Conservation (phyloP, 2,888 invertebrate genomes). For the Caenorhabditis auriculariae region DNA sequence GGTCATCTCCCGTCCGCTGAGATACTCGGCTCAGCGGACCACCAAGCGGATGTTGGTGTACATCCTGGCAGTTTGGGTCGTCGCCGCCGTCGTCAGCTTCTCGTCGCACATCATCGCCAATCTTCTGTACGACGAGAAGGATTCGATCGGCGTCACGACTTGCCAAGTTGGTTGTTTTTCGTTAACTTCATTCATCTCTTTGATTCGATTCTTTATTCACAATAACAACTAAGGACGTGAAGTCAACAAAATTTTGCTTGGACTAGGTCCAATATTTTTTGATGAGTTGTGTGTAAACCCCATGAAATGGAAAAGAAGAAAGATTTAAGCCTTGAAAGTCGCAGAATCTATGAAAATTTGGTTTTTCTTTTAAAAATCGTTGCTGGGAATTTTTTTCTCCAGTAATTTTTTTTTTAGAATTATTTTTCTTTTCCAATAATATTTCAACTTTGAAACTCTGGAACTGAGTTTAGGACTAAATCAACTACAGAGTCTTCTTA, state of each 20-base stretch:
- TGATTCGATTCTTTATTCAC: not conserved
- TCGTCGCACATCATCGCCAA: conserved; percentile 80
- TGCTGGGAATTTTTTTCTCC: not conserved
- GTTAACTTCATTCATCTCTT: not conserved
- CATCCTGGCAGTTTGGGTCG: conserved; percentile 87
- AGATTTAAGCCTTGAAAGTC: not conserved
- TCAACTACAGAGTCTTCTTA: too few relatives aligned
- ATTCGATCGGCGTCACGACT: conserved; percentile 17
- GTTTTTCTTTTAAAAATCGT: not conserved
- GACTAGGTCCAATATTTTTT: not conserved
- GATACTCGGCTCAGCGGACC: conserved; percentile 70
- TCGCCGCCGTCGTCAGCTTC: conserved; percentile 87
- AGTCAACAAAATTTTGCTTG: not conserved
- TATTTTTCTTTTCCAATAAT: too few relatives aligned
- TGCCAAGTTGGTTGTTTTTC: conserved; percentile 31
- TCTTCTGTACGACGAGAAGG: conserved; percentile 31
- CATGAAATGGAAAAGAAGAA: too few relatives aligned
- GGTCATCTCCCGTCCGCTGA: conserved; percentile 40
- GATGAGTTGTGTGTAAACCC: too few relatives aligned
- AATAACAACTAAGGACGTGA: not conserved
- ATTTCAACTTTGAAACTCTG: too few relatives aligned
- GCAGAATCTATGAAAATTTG: not conserved
- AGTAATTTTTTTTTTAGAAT: too few relatives aligned
- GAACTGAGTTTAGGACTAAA: too few relatives aligned
- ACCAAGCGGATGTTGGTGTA: conserved; percentile 81